Conservation (phyloP, 1,140 invertebrate genomes). For the Triops cancriformis region DNA sequence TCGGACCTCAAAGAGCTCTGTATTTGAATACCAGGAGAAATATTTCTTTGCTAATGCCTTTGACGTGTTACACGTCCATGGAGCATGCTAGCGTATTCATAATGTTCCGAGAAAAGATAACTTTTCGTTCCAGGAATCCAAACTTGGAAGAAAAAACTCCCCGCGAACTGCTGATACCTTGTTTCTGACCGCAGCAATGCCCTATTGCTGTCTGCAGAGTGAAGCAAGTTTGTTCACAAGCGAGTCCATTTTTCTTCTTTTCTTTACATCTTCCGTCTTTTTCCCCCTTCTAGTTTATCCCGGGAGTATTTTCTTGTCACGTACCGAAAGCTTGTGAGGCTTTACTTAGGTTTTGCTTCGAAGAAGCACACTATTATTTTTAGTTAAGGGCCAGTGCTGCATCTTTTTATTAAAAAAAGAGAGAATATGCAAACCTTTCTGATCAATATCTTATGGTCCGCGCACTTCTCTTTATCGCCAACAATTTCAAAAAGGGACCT, state of each 20-base stretch:
- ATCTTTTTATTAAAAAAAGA: not conserved
- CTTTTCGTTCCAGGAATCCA: too few relatives aligned
- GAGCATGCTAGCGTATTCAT: too few relatives aligned
- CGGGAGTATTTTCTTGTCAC: not conserved
- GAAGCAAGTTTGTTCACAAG: not conserved
- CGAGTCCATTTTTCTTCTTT: not conserved
- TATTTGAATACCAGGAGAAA: too few relatives aligned
- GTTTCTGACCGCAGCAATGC: conserved; percentile 3
- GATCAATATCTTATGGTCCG: not conserved
- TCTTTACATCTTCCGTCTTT: not conserved
- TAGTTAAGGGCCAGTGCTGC: not conserved
- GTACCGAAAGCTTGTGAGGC: not conserved
- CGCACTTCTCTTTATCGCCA: not conserved
- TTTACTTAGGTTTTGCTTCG: not conserved
- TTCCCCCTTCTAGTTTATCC: not conserved
- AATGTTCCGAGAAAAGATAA: too few relatives aligned
- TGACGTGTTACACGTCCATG: too few relatives aligned
- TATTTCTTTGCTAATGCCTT: too few relatives aligned
- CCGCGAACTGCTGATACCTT: not conserved
- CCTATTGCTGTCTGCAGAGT: not conserved
- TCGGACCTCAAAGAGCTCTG: too few relatives aligned
- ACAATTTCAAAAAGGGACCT: not conserved
- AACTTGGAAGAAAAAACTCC: not conserved
- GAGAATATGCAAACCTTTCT: not conserved
- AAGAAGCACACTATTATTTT: not conserved